Evolutionary conservation across 2,113 vertebrate species (phyloP), one percentile per base, ranked within the genome.

Genomic region (Anolis carolinensis): DNA sequence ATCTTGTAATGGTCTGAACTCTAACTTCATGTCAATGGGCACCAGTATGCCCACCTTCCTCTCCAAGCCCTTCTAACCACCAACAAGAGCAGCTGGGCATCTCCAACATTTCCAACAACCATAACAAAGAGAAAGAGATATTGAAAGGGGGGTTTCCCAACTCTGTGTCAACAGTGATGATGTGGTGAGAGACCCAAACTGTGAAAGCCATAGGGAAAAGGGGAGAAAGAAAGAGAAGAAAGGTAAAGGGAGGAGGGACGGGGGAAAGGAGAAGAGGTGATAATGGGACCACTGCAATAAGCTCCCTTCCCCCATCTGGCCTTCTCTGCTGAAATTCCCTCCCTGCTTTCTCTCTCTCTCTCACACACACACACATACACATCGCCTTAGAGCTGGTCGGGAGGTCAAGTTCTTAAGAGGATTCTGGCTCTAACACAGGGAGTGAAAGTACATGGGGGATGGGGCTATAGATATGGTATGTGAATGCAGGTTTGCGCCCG

Each of bases 391-490:
- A 68, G 23, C 79, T 86, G 70, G 25, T 23, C 30, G 30, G n/a
- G 80, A 44, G 71, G 72, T 70, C 48, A 62, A 55, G 18, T 87
- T 87, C 36, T 59, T 85, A 79, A 85, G 63, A 70, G 70, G 85
- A 73, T 86, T 86, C 65, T 87, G 67, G 74, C 74, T 83, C 6
- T 72, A 34, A 34, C n/a, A 25, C 74, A 32, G 65, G 9, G 27
- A 82, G 65, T 27, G 50, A 82, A 83, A 87, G 50, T 71, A 59
- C 9, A 39, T 21, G 6, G 27, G 48, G 52, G 68, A 3, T 30
- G 77, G 11, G 30, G 52, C 3, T 23, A 18, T 20, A 65, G 55
- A 44, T 16, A 11, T 10, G 18, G 55, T 32, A 25, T 36, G 39
- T 32, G 70, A 65, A 11, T 11, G 68, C 78, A 63, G 48, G 36